Evolutionary conservation across 2,797 vertebrate species (phyloP), one percentile per base, ranked within the genome.

Genomic region (Anniella stebbinsi): DNA sequence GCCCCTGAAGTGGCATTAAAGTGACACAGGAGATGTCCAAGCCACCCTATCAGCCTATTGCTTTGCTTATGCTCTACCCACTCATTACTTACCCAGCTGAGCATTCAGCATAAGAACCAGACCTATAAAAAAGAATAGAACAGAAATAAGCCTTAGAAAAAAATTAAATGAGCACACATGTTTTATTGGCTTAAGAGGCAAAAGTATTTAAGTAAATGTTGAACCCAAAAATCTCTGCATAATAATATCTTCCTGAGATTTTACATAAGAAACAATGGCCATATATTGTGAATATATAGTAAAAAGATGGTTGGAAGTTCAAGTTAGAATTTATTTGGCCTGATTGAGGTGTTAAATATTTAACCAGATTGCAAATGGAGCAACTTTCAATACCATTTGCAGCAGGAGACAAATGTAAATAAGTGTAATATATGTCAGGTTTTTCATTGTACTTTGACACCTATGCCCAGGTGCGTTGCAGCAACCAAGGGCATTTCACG

Each of bases 81-180:
- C 28, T 70, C 38, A 36, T 89, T 80, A 70, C 75, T 85, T 83
- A 80, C 73, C 77, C 66, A 90, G 82, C 38, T 85, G 88, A 84
- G 36, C 77, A 80, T 90, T 85, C 88, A 90, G 83, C 75, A 90
- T 36, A 72, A 90, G 66, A 2, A 38, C 75, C 67, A 86, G 54
- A 86, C 83, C 82, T 85, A n/a, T 25, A 25, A 73, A 60, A 48
- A 76, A 8, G 75, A 30, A 80, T 7, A 21, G 11, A 57, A 66
- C 75, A 69, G 9, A 66, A 30, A 69, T n/a, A 38, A 77, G n/a
- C 41, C 33, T 30, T 66, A 51, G 18, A 18, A 33, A 41, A 69
- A 63, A 60, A 72, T 76, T 33, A 60, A 77, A 87, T 51, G 11
- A 57, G 48, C 36, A 23, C 36, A 70, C 25, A 45, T 10, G 60